Evolutionary conservation across 2,113 vertebrate species (phyloP), one percentile per base, ranked within the genome.

Genomic region (Austrofundulus limnaeus): DNA sequence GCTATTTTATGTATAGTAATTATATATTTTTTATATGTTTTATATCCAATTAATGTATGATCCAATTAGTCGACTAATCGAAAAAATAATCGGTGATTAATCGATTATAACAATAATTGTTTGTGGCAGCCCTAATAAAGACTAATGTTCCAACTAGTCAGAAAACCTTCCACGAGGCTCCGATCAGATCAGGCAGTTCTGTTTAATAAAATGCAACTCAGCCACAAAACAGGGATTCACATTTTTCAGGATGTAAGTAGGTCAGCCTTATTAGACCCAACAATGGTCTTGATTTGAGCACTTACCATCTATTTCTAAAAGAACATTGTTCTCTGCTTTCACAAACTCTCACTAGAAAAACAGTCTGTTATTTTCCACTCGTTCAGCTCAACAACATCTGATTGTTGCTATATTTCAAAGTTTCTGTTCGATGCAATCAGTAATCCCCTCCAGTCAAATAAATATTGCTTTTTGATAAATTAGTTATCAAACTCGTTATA

Each of bases 231-330:
- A 77, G 67, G 54, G 57, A 31, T 54, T 45, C 14, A 55, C 47
- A 58, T 61, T 20, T 68, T 61, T 28, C 48, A 51, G 66, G 31
- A 34, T 1, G 31, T 34, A 25, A 65, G 68, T 87, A 52, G 87
- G 87, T 87, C 85, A 88, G 65, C 49, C 58, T 76, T 28, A 78
- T 90, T 78, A 82, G 65, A 52, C 28, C 70, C 73, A 70, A 66
- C 56, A 55, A 25, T 53, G 1, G 48, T 48, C 62, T 68, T 69
- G 51, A 83, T 73, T 67, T 68, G 58, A 59, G 45, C 75, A 78
- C 61, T 72, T 82, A 78, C 3, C 25, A 60, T 28, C 24, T 42
- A 16, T 70, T 52, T 49, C 28, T 28, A 16, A 58, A n/a, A 41
- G 43, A 11, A 39, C 49, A 28, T 25, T 48, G 67, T 74, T 71